These are phyloP conservation scores for Xenus cinereus DNA, from an alignment of 2,113 vertebrate genomes.

Conservation along the genomic window DNA sequence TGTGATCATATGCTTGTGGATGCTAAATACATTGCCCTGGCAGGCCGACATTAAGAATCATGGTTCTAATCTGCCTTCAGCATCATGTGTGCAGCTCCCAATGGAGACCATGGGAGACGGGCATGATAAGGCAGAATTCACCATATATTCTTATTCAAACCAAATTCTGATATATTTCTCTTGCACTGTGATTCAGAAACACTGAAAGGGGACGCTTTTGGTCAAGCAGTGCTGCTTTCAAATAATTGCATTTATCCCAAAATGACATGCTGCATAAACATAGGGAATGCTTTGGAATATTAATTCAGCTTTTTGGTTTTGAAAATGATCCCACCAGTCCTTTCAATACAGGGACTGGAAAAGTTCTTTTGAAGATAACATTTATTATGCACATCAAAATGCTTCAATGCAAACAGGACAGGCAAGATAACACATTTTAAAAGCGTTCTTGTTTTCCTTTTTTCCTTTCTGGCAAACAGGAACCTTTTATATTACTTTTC, in stretches of 20 bases:
- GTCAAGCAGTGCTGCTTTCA: constrained; percentile 19
- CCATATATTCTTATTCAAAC: constrained; percentile 60
- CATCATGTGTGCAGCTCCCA: background rate
- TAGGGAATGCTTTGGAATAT: constrained; percentile 67
- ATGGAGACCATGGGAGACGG: background rate
- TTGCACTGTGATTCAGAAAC: constrained; percentile 17
- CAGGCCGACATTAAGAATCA: constrained; percentile 31
- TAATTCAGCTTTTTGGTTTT: constrained; percentile 60
- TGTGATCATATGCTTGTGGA: background rate
- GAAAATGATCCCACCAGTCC: constrained; percentile 37
- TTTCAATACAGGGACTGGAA: constrained; percentile 41
- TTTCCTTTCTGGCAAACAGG: constrained; percentile 53
- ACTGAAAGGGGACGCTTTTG: background rate
- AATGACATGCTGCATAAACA: constrained; percentile 67
- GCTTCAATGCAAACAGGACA: constrained; percentile 72
- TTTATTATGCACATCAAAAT: constrained; percentile 64
- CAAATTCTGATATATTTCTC: constrained; percentile 52
- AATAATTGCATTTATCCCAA: constrained; percentile 44
- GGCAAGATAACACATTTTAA: constrained; percentile 63
- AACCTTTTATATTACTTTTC: constrained; percentile 43
- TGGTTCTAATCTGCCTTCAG: constrained; percentile 19
- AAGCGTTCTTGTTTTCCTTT: constrained; percentile 25
- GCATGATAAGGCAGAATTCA: background rate
- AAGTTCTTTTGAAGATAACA: constrained; percentile 52
- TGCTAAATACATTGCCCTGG: background rate